Evolutionary conservation across 2,113 vertebrate genomes (phyloP).

Genomic region (Petroica traversi): DNA sequence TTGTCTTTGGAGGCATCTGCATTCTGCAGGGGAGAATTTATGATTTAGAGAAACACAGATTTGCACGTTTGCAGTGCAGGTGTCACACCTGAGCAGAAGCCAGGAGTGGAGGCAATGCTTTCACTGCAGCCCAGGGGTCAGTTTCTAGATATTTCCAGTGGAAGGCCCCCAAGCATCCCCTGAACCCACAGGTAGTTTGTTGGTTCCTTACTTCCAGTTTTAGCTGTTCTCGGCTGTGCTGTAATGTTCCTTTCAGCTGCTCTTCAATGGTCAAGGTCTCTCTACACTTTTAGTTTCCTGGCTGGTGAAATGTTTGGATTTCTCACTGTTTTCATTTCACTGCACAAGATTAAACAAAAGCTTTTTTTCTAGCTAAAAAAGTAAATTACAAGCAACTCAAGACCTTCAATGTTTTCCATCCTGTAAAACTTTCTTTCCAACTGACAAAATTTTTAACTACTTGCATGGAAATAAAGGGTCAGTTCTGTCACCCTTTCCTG

Average conservation of each 20-base stretch:
- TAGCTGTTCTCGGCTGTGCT: not conserved
- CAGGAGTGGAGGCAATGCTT: not conserved
- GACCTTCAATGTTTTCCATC: not conserved
- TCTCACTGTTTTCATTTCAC: not conserved
- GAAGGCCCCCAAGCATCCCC: not conserved
- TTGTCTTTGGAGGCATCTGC: not conserved
- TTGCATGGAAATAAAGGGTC: not conserved
- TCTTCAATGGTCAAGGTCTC: not conserved
- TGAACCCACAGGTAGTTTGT: not conserved
- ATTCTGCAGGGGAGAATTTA: not conserved
- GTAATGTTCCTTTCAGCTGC: not conserved
- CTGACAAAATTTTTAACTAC: not conserved
- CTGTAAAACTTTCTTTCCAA: not conserved
- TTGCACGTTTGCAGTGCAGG: accelerated
- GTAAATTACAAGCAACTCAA: not conserved
- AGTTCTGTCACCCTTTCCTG: not conserved
- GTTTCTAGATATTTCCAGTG: not conserved
- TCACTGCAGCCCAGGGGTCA: not conserved
- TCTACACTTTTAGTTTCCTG: not conserved
- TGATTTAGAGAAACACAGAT: not conserved
- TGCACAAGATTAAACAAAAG: not conserved
- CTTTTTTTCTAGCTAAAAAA: not conserved
- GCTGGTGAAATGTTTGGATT: not conserved
- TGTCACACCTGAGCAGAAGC: not conserved
- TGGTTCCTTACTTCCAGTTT: not conserved